Conservation (phyloP, 1,140 invertebrate species). For the Lineus longissimus region DNA sequence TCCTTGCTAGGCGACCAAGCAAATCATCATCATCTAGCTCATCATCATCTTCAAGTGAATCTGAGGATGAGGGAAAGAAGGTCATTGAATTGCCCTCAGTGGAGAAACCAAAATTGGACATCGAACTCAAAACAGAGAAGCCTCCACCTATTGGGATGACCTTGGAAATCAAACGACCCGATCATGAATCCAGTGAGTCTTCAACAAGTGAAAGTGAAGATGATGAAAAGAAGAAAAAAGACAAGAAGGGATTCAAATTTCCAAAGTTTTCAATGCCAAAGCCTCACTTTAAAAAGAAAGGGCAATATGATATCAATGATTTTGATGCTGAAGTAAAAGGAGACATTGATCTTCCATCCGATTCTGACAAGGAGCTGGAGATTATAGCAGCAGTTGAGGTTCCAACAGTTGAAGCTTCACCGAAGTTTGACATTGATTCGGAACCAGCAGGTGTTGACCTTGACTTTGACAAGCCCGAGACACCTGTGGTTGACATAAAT, state of each 20-base stretch:
- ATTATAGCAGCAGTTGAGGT: no score
- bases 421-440: no score
- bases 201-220: background rate
- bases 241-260: background rate
- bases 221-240: background rate
- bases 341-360: no score
- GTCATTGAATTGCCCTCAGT: background rate
- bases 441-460: no score
- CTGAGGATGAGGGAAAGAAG: background rate
- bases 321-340: no score
- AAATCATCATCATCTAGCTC: no score
- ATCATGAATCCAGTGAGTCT: background rate
- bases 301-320: background rate
- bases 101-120: background rate
- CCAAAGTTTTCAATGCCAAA: background rate
- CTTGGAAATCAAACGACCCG: background rate
- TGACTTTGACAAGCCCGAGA: no score
- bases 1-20: no score
- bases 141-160: background rate
- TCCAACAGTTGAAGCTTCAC: no score
- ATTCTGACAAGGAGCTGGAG: no score
- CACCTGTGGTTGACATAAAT: background rate
- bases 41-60: no score
- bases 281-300: background rate
- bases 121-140: background rate